Percentiles rank a stretch among this genome's conserved stretches.
phyloP scores from a whole-genome alignment of 2,113 vertebrate species.

The Theristicus caerulescens region DNA sequence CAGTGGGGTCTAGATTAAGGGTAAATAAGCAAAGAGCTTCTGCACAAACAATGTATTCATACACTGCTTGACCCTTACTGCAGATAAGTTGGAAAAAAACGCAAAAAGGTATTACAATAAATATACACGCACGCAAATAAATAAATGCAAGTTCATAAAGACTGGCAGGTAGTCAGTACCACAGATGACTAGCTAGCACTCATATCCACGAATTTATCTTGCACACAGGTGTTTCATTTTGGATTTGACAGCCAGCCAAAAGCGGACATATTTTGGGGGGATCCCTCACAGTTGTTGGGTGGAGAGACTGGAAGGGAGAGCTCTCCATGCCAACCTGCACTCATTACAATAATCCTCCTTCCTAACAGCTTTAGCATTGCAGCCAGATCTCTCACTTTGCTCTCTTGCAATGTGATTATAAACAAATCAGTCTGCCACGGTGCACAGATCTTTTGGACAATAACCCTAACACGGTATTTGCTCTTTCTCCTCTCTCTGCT shows the following conservation, averaged over 20 bases:
- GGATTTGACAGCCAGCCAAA: slow-evolving; percentile 6
- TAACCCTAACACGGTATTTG: neutral
- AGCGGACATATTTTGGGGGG: neutral
- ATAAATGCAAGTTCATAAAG: neutral
- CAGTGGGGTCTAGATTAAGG: neutral
- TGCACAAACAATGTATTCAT: neutral
- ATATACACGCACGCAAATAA: neutral
- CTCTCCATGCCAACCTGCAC: neutral
- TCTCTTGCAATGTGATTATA: neutral
- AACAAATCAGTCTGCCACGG: neutral
- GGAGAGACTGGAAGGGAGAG: neutral
- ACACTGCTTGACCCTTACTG: neutral
- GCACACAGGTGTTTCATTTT: slow-evolving; percentile 42
- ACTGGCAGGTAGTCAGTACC: neutral
- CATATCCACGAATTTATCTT: neutral
- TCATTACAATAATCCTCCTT: neutral
- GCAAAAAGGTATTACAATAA: neutral
- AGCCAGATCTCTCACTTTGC: neutral
- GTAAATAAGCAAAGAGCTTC: neutral
- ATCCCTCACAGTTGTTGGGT: neutral
- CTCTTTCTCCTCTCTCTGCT: neutral
- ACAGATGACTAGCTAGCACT: neutral
- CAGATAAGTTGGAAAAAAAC: neutral
- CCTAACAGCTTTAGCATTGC: neutral
- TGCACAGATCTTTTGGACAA: neutral